Evolutionary conservation across 2,113 vertebrate genomes (phyloP).

Genomic region (Crotalus helleri): DNA sequence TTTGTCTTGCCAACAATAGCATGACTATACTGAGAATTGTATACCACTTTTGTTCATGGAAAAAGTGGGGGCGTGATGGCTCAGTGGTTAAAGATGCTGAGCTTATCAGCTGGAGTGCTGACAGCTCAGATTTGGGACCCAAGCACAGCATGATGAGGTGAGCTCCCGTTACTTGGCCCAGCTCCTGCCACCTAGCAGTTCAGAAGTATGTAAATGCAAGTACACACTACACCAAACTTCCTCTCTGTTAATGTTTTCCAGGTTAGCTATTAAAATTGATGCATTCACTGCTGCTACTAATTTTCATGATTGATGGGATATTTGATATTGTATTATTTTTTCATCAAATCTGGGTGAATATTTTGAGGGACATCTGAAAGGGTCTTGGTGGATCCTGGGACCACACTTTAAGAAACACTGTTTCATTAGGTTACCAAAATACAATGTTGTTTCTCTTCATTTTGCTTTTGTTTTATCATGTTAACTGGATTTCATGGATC

Average conservation of each 20-base stretch:
- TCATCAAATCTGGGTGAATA: background rate
- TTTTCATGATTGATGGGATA: background rate
- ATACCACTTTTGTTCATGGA: background rate
- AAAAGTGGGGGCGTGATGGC: background rate
- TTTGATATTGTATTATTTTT: background rate
- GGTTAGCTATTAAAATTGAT: background rate
- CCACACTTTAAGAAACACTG: background rate
- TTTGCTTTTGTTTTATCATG: background rate
- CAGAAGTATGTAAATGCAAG: background rate
- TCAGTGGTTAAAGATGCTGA: background rate
- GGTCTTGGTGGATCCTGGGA: background rate
- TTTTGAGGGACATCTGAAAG: background rate
- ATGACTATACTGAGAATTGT: background rate
- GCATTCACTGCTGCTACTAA: background rate
- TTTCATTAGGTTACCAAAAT: no score
- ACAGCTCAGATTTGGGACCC: background rate
- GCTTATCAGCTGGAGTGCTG: background rate
- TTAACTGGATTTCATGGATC: background rate
- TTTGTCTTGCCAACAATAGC: background rate
- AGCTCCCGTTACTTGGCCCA: background rate
- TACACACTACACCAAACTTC: background rate
- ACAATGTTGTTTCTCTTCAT: background rate
- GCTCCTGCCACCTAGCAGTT: background rate
- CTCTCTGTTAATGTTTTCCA: background rate
- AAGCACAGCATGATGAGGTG: background rate